Evolutionary conservation across 2,797 vertebrate species (phyloP), one percentile per base, ranked within the genome.

Genomic region (Triplophysa yarkandensis): DNA sequence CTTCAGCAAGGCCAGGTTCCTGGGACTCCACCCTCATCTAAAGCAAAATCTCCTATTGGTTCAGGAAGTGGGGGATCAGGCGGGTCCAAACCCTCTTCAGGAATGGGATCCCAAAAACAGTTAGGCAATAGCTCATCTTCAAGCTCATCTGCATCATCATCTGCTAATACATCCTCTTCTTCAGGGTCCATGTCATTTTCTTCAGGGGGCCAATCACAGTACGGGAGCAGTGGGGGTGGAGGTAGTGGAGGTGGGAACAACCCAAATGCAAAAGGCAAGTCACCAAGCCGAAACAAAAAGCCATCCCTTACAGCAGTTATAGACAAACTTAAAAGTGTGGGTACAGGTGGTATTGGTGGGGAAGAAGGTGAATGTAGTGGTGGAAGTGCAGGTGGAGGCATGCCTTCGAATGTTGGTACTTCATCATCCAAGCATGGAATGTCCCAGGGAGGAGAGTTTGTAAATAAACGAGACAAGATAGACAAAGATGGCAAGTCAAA

Each of bases 241-340:
- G 79, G 86, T 4, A 68, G 85, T 1, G 60, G 87, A 0, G 81
- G 85, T 0, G 79, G 83, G 3, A 87, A 92, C 82, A 94, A 93
- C 73, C 90, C 92, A 28, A 94, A 93, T 25, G 95, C 96, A 80
- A 99, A 98, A 89, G 97, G 98, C 43, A 99, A 99, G 85, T 99
- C 97, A 39, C 98, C 98, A 2, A 99, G 98, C 87, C 94, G 97
- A 75, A 98, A 98, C 91, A 99, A 98, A 90, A 99, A 98, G 80
- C 97, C 97, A 0, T 99, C 98, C 4, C 92, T 99, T 77, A 99
- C 94, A 0, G 98, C 98, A 0, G 98, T 99, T 78, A 99, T 98
- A 77, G 97, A 99, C 90, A 99, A 99, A 83, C 91, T 99, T 30
- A 99, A 99, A 85, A 97, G 98, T 68, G 97, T 98, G 1, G 98